Conservation (phyloP, 2,888 invertebrate genomes). For the Cancer borealis region DNA sequence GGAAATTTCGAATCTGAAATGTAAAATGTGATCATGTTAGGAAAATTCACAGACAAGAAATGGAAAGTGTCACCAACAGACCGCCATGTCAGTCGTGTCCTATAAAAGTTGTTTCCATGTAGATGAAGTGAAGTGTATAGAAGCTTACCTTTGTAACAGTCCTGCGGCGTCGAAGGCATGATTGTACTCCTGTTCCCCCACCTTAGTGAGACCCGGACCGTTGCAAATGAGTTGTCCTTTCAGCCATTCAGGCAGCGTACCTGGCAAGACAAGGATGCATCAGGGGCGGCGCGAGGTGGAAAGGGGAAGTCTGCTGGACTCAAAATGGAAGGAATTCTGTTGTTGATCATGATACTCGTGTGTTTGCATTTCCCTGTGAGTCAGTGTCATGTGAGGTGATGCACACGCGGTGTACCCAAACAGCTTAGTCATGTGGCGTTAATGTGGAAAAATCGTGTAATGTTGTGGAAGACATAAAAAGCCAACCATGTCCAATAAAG, state of each 20-base stretch:
- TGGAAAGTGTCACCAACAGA: neutral
- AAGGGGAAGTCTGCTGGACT: neutral
- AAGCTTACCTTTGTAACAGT: slow-evolving; percentile 84
- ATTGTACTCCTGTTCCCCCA: slow-evolving; percentile 88
- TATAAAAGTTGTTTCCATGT: neutral
- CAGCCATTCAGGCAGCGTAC: slow-evolving; percentile 87
- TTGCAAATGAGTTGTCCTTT: slow-evolving; percentile 89
- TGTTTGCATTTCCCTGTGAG: neutral
- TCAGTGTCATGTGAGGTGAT: neutral
- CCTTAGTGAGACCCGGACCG: slow-evolving; percentile 92
- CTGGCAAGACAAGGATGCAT: slow-evolving; percentile 79
- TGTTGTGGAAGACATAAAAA: neutral
- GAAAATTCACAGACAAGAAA: neutral
- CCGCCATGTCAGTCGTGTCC: neutral
- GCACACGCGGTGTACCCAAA: no score
- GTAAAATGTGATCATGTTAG: slow-evolving; percentile 29
- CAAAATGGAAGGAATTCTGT: neutral
- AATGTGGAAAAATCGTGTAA: neutral
- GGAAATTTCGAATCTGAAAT: slow-evolving; percentile 86
- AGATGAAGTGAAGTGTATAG: neutral
- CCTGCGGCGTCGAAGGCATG: slow-evolving; percentile 96
- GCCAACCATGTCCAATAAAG: neutral
- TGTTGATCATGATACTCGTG: neutral
- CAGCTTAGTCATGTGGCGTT: neutral
- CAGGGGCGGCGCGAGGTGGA: neutral